Evolutionary conservation across 2,888 invertebrate species (phyloP).

Genomic region (Saturnia japonica): DNA sequence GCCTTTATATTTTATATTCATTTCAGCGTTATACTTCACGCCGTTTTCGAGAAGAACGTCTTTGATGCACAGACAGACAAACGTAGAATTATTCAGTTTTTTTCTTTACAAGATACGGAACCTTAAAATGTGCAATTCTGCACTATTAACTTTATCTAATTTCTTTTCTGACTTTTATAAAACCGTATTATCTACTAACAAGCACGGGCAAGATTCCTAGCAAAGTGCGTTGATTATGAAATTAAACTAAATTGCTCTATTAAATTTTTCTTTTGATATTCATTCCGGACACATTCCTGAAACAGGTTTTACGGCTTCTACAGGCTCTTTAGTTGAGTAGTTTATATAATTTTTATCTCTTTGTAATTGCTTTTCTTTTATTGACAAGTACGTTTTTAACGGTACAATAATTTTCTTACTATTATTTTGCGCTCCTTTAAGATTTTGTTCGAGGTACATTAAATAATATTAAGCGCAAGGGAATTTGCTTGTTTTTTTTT

Average conservation of each 20-base stretch:
- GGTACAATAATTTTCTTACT: background rate
- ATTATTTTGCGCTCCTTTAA: background rate
- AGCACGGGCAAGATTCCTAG: background rate
- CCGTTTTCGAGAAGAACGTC: too few species aligned
- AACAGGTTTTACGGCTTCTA: background rate
- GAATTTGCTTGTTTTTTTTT: too few species aligned
- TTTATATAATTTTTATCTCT: background rate
- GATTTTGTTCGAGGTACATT: background rate
- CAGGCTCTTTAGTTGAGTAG: background rate
- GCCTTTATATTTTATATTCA: too few species aligned
- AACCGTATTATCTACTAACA: background rate
- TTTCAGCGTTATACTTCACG: too few species aligned
- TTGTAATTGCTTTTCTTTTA: background rate
- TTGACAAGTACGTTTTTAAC: background rate
- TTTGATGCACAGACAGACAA: too few species aligned
- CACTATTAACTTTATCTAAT: background rate
- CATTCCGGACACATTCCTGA: background rate
- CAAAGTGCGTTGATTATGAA: background rate
- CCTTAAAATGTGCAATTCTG: too few species aligned
- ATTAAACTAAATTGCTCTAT: background rate
- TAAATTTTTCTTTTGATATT: background rate
- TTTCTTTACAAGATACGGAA: too few species aligned
- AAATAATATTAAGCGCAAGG: too few species aligned
- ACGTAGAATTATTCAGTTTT: too few species aligned
- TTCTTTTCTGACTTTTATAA: background rate